Base-by-base conservation (phyloP, 2,888 invertebrate genomes). In the Mesorhabditis sp. region DNA sequence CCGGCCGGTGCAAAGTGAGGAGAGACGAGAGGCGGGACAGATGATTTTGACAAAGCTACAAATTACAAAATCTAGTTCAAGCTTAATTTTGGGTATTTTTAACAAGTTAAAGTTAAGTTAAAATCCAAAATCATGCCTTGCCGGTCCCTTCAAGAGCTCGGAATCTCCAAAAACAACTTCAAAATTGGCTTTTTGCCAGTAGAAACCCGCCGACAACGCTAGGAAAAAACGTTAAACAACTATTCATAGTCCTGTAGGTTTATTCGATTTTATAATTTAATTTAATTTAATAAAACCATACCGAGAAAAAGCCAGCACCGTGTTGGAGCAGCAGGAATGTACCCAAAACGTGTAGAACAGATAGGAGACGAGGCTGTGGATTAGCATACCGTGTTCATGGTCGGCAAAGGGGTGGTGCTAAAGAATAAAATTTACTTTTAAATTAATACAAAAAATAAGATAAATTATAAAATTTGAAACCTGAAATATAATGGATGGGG, bases 261-360 rank as follows among this genome's bases (percentile, higher is more conserved):
- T 28, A 28, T 28, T 28, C 28, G 2, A 28, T 28, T 28, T 28
- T 28, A 28, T 28, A 28, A 28, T 28, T 28, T 28, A 28, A 28
- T 28, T 28, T 28, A 28, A 28, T 28, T 28, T 28, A 28, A 28
- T 50, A 50, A n/a, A 50, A 50, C 7, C 58, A n/a, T 13, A 50
- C 58, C 58, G 7, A n/a, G 58, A 50, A 50, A 50, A 50, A 50
- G 58, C 58, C 10, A 50, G 58, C 58, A 50, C 58, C n/a, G 58
- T 50, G n/a, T 50, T 50, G 7, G 58, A 50, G 58, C 58, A 50
- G n/a, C 58, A 50, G 7, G 58, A 50, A 50, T 50, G 58, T 13
- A 50, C 58, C 58, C 58, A 50, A n/a, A 50, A 50, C 7, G 58
- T 50, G n/a, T 50, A 50, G n/a, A 50, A 50, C n/a, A n/a, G 10